Evolutionary conservation across 2,888 invertebrate genomes (phyloP).

Genomic region (Xiphydria camelus): DNA sequence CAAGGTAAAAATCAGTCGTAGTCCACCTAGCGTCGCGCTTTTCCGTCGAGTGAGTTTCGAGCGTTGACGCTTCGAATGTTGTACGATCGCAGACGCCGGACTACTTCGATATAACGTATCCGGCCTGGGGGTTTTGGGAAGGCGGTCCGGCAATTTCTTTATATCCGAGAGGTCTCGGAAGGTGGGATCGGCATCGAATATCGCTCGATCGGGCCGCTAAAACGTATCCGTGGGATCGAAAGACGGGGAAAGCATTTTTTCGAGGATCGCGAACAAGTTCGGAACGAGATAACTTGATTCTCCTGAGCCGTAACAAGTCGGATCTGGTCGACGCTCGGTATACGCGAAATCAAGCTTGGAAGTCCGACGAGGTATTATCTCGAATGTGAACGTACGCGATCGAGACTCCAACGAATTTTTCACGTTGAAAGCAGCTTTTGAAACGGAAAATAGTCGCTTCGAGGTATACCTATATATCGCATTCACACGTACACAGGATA

Average conservation of each 20-base stretch:
- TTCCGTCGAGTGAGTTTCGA: neutral
- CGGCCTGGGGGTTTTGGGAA: constrained; percentile 98
- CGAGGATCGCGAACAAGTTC: constrained; percentile 91
- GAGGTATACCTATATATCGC: constrained; percentile 30
- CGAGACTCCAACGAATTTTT: neutral
- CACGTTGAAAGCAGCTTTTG: too few species aligned
- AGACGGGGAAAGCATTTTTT: constrained; percentile 78
- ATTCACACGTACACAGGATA: constrained; percentile 78
- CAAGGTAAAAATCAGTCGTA: constrained; percentile 67
- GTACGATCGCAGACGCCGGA: constrained; percentile 73
- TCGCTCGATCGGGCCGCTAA: constrained; percentile 70
- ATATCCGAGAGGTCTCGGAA: constrained; percentile 90
- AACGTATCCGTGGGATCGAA: constrained; percentile 76
- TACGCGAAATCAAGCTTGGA: constrained; percentile 99
- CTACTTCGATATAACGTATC: constrained; percentile 90
- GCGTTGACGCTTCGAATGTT: constrained; percentile 14
- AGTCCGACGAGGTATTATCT: constrained; percentile 74
- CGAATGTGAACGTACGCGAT: neutral
- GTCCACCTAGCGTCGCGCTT: too few species aligned
- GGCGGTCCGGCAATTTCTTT: constrained; percentile 95
- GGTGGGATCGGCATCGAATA: constrained; percentile 86
- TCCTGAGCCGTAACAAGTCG: constrained; percentile 76
- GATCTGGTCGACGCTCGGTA: constrained; percentile 88
- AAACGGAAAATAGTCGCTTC: constrained; percentile 1
- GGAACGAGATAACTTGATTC: constrained; percentile 85